Conservation (phyloP, 2,797 vertebrate genomes). For the Macropus fuliginosus region DNA sequence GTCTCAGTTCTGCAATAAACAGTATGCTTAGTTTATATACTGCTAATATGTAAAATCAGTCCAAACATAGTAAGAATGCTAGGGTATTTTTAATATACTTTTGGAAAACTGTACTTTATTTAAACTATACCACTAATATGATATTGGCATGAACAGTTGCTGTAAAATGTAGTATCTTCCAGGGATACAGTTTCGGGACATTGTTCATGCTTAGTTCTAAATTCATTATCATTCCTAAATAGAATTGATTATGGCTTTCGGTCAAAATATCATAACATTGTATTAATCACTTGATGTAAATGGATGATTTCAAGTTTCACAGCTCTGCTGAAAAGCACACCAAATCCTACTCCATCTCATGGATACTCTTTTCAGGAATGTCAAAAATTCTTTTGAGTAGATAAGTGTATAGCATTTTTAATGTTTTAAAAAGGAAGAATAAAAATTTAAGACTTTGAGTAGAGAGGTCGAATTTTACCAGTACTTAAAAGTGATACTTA, state of each 20-base stretch:
- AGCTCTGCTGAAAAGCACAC: neutral
- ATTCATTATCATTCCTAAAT: neutral
- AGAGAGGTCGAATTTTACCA: no score
- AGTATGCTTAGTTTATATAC: neutral
- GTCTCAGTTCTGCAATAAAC: neutral
- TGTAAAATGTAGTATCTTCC: neutral
- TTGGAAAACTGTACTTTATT: neutral
- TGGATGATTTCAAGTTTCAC: neutral
- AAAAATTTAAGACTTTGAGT: no score
- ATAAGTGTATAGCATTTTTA: no score
- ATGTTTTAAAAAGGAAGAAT: no score
- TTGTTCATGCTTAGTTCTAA: neutral
- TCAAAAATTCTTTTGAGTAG: neutral
- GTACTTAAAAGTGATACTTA: no score
- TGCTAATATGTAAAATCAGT: neutral
- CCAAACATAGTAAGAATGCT: neutral
- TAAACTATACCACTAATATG: no score
- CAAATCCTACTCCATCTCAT: neutral
- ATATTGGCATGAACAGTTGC: neutral
- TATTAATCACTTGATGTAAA: neutral
- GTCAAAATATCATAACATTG: neutral
- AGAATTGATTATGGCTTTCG: neutral
- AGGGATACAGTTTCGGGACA: neutral
- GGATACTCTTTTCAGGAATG: neutral
- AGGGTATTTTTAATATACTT: neutral